Conservation (phyloP, 2,113 vertebrate species). For the Bufo bufo region DNA sequence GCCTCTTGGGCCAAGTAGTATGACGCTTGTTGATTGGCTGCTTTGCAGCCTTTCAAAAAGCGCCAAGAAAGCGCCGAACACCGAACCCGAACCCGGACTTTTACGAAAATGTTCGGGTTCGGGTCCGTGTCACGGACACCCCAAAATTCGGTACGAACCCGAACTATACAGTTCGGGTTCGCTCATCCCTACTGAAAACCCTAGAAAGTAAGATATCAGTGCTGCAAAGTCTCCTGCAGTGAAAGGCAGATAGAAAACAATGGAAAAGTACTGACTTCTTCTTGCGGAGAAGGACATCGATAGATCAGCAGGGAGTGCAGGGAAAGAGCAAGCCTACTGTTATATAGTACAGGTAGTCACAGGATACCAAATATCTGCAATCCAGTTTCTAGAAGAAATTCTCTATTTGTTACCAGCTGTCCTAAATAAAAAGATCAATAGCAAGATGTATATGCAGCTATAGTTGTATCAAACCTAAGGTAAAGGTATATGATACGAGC, state of each 20-base stretch:
- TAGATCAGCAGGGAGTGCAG: conserved; percentile 12
- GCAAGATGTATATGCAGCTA: background rate
- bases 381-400: background rate
- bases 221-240: conserved; percentile 4
- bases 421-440: background rate
- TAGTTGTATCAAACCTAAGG: background rate
- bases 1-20: no score
- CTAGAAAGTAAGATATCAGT: background rate
- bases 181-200: background rate
- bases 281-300: conserved; percentile 16
- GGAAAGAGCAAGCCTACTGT: background rate
- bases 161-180: no score
- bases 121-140: no score
- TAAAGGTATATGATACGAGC: background rate
- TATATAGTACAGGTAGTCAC: conserved; percentile 11
- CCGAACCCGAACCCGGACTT: no score
- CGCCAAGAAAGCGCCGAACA: no score
- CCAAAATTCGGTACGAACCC: no score
- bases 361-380: conserved; percentile 3
- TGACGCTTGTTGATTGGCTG: no score
- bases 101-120: no score
- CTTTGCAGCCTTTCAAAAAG: no score
- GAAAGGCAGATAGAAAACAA: background rate
- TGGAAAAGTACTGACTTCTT: conserved; percentile 30
- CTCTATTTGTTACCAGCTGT: background rate